Conservation (phyloP, 2,113 vertebrate genomes). For the Labrus mixtus region DNA sequence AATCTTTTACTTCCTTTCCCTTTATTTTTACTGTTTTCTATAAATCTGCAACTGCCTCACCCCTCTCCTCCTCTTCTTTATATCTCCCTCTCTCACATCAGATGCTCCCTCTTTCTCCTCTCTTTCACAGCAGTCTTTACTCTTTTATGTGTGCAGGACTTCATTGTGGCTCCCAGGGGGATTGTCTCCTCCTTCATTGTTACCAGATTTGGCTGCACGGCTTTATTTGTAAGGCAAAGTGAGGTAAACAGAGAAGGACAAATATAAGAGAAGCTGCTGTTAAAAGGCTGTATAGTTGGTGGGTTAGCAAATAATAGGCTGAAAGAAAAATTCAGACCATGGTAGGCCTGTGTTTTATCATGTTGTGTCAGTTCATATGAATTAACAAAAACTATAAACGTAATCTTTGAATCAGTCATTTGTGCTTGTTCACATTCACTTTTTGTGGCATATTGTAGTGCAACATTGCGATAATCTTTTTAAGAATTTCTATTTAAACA, state of each 20-base stretch:
- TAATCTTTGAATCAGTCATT: too few relatives aligned
- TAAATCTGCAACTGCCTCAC: constrained; percentile 1
- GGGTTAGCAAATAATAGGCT: neutral
- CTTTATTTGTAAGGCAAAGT: constrained; percentile 22
- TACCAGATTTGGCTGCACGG: constrained; percentile 28
- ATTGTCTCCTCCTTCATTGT: constrained; percentile 51
- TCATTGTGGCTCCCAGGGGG: constrained; percentile 73
- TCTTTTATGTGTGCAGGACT: constrained; percentile 62
- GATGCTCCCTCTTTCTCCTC: constrained; percentile 1
- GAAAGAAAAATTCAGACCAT: too few relatives aligned
- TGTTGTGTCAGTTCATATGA: neutral
- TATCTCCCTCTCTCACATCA: constrained; percentile 10
- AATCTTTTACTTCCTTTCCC: neutral
- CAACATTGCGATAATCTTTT: neutral
- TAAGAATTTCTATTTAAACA: neutral
- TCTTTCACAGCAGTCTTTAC: constrained; percentile 49
- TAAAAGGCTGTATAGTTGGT: neutral
- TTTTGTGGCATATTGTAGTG: neutral
- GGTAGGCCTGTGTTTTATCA: too few relatives aligned
- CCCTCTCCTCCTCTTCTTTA: neutral
- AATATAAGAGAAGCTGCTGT: neutral
- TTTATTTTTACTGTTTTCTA: neutral
- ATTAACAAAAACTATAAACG: neutral
- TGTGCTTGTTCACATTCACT: neutral
- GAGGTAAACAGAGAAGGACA: neutral